Conservation (phyloP, 2,797 vertebrate genomes). For the Orestias chungarensis region DNA sequence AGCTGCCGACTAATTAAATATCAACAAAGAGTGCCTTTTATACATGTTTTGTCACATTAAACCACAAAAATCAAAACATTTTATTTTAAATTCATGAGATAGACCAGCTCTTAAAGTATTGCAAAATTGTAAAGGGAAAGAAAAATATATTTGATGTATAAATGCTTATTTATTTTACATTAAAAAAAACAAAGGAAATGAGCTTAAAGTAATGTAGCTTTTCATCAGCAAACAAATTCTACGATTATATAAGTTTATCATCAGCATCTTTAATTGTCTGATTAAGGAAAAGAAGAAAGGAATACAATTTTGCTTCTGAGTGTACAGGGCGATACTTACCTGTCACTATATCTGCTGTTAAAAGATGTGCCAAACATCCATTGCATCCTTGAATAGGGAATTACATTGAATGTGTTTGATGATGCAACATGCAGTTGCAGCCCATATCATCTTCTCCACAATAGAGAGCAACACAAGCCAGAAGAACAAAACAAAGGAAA, state of each 20-base stretch:
- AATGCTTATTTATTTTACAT: background rate
- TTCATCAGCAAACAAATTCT: background rate
- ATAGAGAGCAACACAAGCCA: constrained; percentile 63
- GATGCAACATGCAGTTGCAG: constrained; percentile 60
- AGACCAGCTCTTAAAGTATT: background rate
- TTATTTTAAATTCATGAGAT: background rate
- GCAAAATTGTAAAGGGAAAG: background rate
- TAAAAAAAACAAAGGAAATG: background rate
- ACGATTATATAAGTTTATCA: background rate
- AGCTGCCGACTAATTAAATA: background rate
- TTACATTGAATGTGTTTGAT: constrained; percentile 51
- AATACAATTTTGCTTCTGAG: background rate
- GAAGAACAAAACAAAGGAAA: constrained; percentile 66
- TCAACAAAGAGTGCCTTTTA: background rate
- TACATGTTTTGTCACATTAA: background rate
- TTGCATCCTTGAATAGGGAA: constrained; percentile 45
- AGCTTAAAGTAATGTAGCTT: background rate
- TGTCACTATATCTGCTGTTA: constrained; percentile 24
- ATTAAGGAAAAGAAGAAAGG: background rate
- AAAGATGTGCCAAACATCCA: constrained; percentile 35
- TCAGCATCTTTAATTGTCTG: background rate
- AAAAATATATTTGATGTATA: too few species aligned
- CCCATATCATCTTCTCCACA: constrained; percentile 57
- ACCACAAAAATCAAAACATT: background rate
- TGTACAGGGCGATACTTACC: background rate